phyloP scores from a whole-genome alignment of 1,140 invertebrate genomes.

The Aphaenogaster rudis region DNA sequence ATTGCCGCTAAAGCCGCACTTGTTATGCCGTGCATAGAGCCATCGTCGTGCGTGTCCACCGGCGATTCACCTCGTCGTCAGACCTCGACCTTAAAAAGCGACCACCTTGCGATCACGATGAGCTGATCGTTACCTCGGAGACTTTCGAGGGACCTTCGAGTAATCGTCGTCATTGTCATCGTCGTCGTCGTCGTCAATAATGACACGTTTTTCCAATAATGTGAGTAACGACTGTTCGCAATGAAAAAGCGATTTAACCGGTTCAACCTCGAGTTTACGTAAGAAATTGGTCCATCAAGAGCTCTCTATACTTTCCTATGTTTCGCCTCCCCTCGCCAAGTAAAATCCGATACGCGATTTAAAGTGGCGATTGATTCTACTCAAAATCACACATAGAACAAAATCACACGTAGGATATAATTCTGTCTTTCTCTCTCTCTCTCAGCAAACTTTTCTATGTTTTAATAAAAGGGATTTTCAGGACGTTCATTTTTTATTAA shows the following conservation, averaged over 20 bases:
- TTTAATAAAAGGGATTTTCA: not conserved
- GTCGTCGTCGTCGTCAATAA: constrained; percentile 8
- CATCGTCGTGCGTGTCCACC: constrained; percentile 20
- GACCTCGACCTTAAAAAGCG: constrained; percentile 72
- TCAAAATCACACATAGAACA: not conserved
- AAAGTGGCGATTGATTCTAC: not conserved
- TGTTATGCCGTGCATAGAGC: constrained; percentile 60
- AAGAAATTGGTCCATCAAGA: constrained; percentile 16
- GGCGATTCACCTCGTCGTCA: constrained; percentile 40
- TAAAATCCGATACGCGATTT: not conserved
- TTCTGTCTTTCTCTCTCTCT: not conserved
- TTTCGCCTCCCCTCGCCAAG: not conserved
- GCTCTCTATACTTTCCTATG: not conserved
- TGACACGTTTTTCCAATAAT: constrained; percentile 16
- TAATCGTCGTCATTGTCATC: not conserved
- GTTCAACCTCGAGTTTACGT: not conserved
- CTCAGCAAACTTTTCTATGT: not conserved
- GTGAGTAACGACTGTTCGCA: constrained; percentile 15
- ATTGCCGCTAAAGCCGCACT: constrained; percentile 20
- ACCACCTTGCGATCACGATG: constrained; percentile 46
- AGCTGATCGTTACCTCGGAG: constrained; percentile 54
- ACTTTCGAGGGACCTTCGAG: constrained; percentile 58
- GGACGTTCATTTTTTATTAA: not conserved
- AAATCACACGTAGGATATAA: not conserved
- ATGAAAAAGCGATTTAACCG: constrained; percentile 32